Conservation (phyloP, 2,113 vertebrate species). For the Sinocyclocheilus anshuiensis region DNA sequence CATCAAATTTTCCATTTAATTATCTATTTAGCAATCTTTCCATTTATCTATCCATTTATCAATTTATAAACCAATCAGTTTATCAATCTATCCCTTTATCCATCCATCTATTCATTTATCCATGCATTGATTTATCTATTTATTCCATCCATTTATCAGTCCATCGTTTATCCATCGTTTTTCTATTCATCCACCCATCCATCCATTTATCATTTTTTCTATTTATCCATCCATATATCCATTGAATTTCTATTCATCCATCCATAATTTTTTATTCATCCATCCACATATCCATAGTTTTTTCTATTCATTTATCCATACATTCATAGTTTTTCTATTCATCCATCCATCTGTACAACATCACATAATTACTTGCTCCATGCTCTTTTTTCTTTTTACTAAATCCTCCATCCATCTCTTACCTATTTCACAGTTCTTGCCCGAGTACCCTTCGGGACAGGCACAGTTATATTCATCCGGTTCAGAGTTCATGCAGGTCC, state of each 20-base stretch:
- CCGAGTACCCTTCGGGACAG: slow-evolving; percentile 91
- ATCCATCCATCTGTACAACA: neutral
- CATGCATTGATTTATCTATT: neutral
- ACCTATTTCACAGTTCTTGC: slow-evolving; percentile 94
- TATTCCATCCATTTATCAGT: neutral
- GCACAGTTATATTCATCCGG: slow-evolving; percentile 88
- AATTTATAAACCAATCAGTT: too few species aligned
- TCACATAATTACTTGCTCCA: neutral
- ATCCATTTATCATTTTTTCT: too few species aligned
- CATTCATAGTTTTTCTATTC: neutral
- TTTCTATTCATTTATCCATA: neutral
- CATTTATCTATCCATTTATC: too few species aligned
- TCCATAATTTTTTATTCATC: neutral
- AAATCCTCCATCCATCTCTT: slow-evolving; percentile 4
- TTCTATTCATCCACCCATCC: neutral
- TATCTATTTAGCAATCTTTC: too few species aligned
- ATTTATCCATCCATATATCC: too few species aligned
- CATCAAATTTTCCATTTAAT: too few species aligned
- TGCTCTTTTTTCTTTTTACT: neutral
- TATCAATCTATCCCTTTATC: neutral
- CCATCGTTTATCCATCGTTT: neutral
- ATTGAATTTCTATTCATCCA: too few species aligned
- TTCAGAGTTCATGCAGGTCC: slow-evolving; percentile 93
- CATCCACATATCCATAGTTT: too few species aligned
- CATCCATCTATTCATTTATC: neutral